These are phyloP conservation scores for Anticlea derivata DNA, from an alignment of 2,888 invertebrate species.

Conservation along the genomic window DNA sequence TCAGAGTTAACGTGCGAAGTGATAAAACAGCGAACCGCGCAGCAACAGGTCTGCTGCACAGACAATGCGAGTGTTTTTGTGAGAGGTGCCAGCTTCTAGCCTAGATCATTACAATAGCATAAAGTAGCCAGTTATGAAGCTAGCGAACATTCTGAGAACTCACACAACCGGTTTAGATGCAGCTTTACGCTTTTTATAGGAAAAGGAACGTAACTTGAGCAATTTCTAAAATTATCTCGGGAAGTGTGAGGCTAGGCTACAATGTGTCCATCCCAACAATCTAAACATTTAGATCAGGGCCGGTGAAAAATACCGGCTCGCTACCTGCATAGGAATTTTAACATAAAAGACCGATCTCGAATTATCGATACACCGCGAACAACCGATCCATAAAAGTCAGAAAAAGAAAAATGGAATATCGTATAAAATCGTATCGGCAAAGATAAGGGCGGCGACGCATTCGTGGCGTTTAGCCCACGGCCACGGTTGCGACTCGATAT, in stretches of 20 bases:
- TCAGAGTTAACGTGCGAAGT: constrained; percentile 57
- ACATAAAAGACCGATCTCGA: constrained; percentile 69
- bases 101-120: constrained; percentile 80
- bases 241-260: constrained; percentile 38
- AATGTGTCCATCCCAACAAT: constrained; percentile 21
- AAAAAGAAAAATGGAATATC: constrained; percentile 77
- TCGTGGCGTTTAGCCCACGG: constrained; percentile 75
- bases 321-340: constrained; percentile 59
- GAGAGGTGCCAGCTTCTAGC: constrained; percentile 66
- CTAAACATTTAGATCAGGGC: constrained; percentile 36
- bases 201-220: constrained; percentile 58
- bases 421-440: constrained; percentile 77
- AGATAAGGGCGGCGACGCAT: constrained; percentile 76
- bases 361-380: constrained; percentile 79
- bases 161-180: constrained; percentile 65
- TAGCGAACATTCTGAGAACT: constrained; percentile 64
- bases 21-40: constrained; percentile 62
- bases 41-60: constrained; percentile 61
- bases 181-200: constrained; percentile 68
- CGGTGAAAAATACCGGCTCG: constrained; percentile 35
- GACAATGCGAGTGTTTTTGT: constrained; percentile 77
- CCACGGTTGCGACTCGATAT: constrained; percentile 65
- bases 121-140: constrained; percentile 79
- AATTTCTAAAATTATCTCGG: constrained; percentile 51
- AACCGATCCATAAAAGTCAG: constrained; percentile 78